phyloP scores from a whole-genome alignment of 1,140 invertebrate genomes.

The Cylas formicarius region DNA sequence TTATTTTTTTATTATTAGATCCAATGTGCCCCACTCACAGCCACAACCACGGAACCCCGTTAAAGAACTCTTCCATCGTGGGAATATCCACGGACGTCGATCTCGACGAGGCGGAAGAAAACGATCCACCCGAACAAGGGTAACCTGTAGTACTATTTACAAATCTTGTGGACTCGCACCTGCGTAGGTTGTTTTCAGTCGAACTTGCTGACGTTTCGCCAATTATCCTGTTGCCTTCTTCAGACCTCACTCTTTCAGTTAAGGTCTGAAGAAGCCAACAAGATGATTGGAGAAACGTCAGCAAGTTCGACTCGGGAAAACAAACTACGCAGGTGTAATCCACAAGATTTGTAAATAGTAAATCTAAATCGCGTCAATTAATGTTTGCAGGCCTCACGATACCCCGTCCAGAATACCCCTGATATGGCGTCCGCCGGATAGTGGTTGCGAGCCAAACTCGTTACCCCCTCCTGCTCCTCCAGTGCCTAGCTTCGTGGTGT shows the following conservation, averaged over 20 bases:
- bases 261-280: no score
- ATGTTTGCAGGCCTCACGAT: constrained; percentile 54
- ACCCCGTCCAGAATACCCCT: constrained; percentile 66
- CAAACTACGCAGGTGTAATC: no score
- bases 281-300: no score
- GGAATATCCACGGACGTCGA: constrained; percentile 29
- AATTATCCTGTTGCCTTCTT: no score
- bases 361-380: no score
- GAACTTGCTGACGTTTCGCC: no score
- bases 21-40: constrained; percentile 31
- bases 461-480: constrained; percentile 42
- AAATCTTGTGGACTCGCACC: no score
- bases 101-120: constrained; percentile 38
- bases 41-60: constrained; percentile 25
- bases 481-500: constrained; percentile 64
- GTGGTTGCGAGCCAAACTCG: constrained; percentile 34
- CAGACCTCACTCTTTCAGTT: no score
- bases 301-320: no score
- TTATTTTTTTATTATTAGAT: constrained; percentile 21
- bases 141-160: constrained; percentile 14
- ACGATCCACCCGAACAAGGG: constrained; percentile 41
- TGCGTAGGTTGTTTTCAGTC: no score
- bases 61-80: constrained; percentile 25
- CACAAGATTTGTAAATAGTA: no score
- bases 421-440: constrained; percentile 47